Evolutionary conservation across 2,797 vertebrate species (phyloP).

Genomic region (Gymnothorax reevesii): DNA sequence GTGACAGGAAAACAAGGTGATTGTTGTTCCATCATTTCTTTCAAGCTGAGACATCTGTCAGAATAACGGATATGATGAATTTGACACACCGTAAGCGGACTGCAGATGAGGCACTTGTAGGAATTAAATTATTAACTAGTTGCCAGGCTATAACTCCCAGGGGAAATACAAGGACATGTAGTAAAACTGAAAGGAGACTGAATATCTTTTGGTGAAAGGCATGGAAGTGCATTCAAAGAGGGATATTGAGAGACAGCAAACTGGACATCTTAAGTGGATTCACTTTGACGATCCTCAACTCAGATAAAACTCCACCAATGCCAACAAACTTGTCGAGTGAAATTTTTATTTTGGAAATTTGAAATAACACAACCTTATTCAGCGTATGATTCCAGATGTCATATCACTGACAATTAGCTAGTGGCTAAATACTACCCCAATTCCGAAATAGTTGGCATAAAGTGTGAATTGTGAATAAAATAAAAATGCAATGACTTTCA

Average conservation of each 20-base stretch:
- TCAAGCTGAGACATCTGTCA: conserved; percentile 21
- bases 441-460: too few relatives aligned
- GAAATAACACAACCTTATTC: neutral
- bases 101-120: conserved; percentile 38
- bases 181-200: conserved; percentile 24
- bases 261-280: conserved; percentile 24
- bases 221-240: neutral
- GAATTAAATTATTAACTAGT: conserved; percentile 49
- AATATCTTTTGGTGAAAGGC: conserved; percentile 26
- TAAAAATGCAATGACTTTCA: too few relatives aligned
- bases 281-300: neutral
- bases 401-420: too few relatives aligned
- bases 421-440: too few relatives aligned
- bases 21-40: conserved; percentile 7
- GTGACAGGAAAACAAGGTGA: conserved; percentile 40
- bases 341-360: neutral
- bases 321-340: neutral
- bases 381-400: neutral
- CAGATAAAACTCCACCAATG: conserved; percentile 5
- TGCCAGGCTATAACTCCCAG: conserved; percentile 31
- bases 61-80: conserved; percentile 13
- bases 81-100: neutral
- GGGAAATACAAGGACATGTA: conserved; percentile 30
- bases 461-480: too few relatives aligned
- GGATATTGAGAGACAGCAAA: conserved; percentile 17